Evolutionary conservation across 2,113 vertebrate species (phyloP), one percentile per base, ranked within the genome.

Genomic region (Dasyprocta punctata): DNA sequence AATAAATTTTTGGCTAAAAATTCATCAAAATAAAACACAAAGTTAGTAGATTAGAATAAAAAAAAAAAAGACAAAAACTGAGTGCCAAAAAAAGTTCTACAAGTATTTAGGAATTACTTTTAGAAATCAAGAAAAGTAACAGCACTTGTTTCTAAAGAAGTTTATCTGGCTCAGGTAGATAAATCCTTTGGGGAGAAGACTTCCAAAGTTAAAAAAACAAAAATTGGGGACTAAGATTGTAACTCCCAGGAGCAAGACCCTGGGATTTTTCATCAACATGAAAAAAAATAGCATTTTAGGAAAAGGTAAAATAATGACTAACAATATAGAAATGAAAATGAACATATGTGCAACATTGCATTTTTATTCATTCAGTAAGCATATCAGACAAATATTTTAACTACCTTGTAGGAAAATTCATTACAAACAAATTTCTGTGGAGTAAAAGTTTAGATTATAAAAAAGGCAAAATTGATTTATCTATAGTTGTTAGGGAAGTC

Each of bases 271-370:
- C 28, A 67, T 20, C 5, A 78, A 19, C 13, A 44, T 7, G 28
- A 58, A 10, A 49, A 36, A 56, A 41, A 30, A 12, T 56, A 5
- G 0, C 1, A 71, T 63, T 10, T 24, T 30, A 77, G 17, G 6
- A 73, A 81, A 52, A 71, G 20, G 36, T 56, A 78, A 77, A 17
- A 85, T 80, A 67, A 92, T 52, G 14, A 87, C 2, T 58, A 44
- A 3, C 73, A 22, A 75, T 89, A 36, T 58, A 82, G 58, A 86
- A 94, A 47, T 95, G 19, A 90, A 96, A 96, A 92, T 16, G 3
- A 95, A 54, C 0, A 67, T 2, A 41, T 41, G 33, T 28, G 56
- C 75, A 6, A 87, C 60, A 19, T 54, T 61, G 38, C 67, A 75
- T 81, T 88, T 96, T 71, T 92, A 47, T 10, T 61, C n/a, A 65